Base-by-base conservation (phyloP, 2,797 vertebrate species). In the Hippocampus kuda region DNA sequence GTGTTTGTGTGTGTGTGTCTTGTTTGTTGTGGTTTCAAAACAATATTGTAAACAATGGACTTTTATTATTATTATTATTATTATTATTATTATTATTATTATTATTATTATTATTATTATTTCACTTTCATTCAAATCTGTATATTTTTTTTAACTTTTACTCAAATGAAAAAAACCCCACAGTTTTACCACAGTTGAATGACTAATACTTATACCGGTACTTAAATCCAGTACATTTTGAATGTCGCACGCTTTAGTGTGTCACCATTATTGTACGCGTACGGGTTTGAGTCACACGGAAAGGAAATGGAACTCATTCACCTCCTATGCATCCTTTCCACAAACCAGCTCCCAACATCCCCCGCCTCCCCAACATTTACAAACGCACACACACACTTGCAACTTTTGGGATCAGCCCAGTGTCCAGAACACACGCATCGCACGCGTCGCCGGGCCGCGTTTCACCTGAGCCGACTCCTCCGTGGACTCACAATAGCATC, bases 381-480 rank as follows among this genome's bases (percentile, higher is more conserved):
- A 66, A 60, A 48, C 65, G 48, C 67, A 57, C 68, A 64, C 68
- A 64, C 74, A 66, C 62, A 65, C 62, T 13, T 51, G 22, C 56
- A 59, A 66, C 77, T 75, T 75, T 81, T 68, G 67, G 67, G 44
- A 49, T 64, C 42, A 16, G n/a, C 26, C 63, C 63, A 27, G 8
- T 27, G 26, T 18, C 63, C 63, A 27, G 24, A 48, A 24, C 61
- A 42, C 41, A 44, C 20, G 24, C 74, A 79, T 59, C 38, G 24
- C 79, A 67, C 63, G 22, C 78, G 76, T 64, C 74, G 77, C 72
- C 70, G 74, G 75, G 74, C 68, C 68, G 75, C 73, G 69, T 68
- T 83, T 85, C 85, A 92, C 89, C 87, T 88, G 80, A 84, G 76
- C 26, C 74, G 67, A 70, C 22, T 66, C 38, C 41, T 67, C 74